Evolutionary conservation across 2,888 invertebrate species (phyloP).

Genomic region (Phaedon cochleariae): DNA sequence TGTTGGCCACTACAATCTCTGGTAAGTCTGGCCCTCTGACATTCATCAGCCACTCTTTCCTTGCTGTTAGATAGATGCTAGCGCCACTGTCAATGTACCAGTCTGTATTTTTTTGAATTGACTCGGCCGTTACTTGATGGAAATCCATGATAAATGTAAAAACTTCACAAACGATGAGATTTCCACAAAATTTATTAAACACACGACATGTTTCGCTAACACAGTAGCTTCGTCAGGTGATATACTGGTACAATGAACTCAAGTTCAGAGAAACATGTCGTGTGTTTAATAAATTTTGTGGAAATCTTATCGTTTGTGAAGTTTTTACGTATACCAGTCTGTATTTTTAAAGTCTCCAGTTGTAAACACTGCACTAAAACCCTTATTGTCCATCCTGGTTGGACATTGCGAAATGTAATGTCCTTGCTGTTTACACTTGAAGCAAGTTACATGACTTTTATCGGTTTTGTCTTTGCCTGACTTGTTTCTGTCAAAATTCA

Average conservation of each 20-base stretch:
- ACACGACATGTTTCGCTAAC: too few species aligned
- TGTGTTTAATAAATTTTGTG: too few species aligned
- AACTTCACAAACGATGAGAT: too few species aligned
- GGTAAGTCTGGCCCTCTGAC: conserved; percentile 7
- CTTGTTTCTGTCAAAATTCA: conserved; percentile 36
- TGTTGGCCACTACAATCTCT: conserved; percentile 33
- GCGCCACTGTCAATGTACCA: conserved; percentile 49
- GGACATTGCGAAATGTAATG: conserved; percentile 27
- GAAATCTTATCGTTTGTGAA: too few species aligned
- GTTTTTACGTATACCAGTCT: conserved; percentile 48
- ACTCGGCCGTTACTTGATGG: too few species aligned
- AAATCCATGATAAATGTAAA: too few species aligned
- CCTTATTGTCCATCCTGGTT: neutral
- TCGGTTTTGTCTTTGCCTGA: conserved; percentile 11
- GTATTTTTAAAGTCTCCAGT: conserved; percentile 30
- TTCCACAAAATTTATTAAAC: too few species aligned
- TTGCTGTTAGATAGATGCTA: conserved; percentile 40
- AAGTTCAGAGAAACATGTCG: too few species aligned
- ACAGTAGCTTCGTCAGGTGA: too few species aligned
- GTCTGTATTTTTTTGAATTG: conserved; percentile 38
- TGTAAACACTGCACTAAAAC: conserved; percentile 23
- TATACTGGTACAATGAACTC: too few species aligned
- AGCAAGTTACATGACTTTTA: conserved; percentile 28
- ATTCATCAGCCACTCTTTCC: conserved; percentile 26
- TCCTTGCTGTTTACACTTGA: conserved; percentile 36